Base-by-base conservation (phyloP, 2,797 vertebrate species). In the Phataginus tricuspis region DNA sequence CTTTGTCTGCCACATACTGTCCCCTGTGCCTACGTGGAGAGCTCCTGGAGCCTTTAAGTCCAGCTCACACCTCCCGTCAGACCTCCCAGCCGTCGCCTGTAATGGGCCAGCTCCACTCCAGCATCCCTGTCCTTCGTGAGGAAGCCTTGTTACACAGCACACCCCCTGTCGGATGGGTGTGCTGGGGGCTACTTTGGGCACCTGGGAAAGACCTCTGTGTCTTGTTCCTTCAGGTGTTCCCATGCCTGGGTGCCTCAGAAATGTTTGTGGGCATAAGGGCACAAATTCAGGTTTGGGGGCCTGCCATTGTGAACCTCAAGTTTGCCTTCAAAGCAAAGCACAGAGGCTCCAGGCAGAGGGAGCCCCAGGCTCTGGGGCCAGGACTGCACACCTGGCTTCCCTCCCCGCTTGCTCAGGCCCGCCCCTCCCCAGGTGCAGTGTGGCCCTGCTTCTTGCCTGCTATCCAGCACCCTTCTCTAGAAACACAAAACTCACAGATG, bases 1-100 rank as follows among this genome's bases (percentile, higher is more conserved):
- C 51, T 23, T 0, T 3, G 25, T 37, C 45, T 11, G 5, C 16
- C 37, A 29, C 42, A 42, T 0, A 0, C 23, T 1, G 2, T 53
- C 34, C 34, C 66, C 31, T 77, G 57, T 42, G 0, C 23, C 63
- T 45, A 19, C 31, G 45, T 13, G 18, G 51, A 34, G 51, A 37
- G 21, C 39, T 45, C 49, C 53, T 2, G 23, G 72, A 23, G 25
- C 31, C 55, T n/a, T 1, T 5, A 37, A 57, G 27, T 21, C 64
- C 3, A 4, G n/a, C 51, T 21, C n/a, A 11, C 27, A 51, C 25
- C 49, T 51, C 14, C 59, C 31, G 6, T 64, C 25, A 4, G 15
- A 13, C 55, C 23, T 27, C 45, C 18, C 14, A 1, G 0, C 10
- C 2, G 0, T 53, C 18, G 1, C 57, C 0, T 4, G 61, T 16